Evolutionary conservation across 2,888 invertebrate species (phyloP), one percentile per base, ranked within the genome.

Genomic region (Dicroscelio sp.): DNA sequence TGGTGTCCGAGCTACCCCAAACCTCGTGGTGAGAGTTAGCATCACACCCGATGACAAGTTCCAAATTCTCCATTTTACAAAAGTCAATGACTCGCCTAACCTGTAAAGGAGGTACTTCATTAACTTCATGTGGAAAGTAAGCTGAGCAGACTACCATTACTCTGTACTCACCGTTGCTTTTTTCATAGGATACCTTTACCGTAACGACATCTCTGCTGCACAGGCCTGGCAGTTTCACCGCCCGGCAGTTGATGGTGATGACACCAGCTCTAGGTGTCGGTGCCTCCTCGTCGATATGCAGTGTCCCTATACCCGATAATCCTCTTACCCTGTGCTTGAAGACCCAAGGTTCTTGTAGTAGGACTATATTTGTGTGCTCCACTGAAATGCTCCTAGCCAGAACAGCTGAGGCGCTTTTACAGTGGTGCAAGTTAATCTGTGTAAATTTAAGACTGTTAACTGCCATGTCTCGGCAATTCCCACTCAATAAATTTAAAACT

Each of bases 381-480:
- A 17, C 60, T 31, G 30, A 23, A 67, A 79, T 65, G 52, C 80
- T 55, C 69, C 79, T 90, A n/a, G 84, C 75, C 48, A 90, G 31
- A 48, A 80, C 52, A 17, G 84, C 79, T 27, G 86, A 78, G 63
- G 83, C 80, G 55, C 65, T 71, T 76, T 86, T 90, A 48, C 79
- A 82, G 30, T 82, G 67, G 43, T 82, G 85, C 80, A 90, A 69
- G 38, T 89, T 89, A 30, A 89, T 80, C 27, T 89, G 85, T 20
- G 43, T 25, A 23, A 67, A 35, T 35, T 17, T 63, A 4, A 63
- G 8, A n/a, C n/a, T n/a, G n/a, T n/a, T n/a, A n/a, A n/a, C n/a
- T n/a, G n/a, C n/a, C n/a, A n/a, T n/a, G n/a, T n/a, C n/a, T n/a
- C n/a, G n/a, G n/a, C n/a, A n/a, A n/a, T n/a, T n/a, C n/a, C n/a